Conservation (phyloP, 2,888 invertebrate genomes). For the Drosophila macrospina region DNA sequence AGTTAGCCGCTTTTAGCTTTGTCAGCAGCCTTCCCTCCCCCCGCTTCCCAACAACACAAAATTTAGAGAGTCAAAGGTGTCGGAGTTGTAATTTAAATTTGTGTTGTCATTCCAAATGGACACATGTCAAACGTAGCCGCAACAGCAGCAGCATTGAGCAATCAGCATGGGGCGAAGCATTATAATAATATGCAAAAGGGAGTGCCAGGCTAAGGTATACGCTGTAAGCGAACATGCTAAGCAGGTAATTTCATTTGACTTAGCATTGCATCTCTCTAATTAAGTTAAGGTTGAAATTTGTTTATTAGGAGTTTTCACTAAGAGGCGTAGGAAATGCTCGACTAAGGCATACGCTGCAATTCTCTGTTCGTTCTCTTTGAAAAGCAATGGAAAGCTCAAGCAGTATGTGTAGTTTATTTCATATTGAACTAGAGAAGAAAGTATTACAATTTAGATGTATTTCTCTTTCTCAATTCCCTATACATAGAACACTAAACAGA, state of each 20-base stretch:
- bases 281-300: neutral
- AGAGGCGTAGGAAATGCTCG: too few species aligned
- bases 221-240: neutral
- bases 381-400: too few species aligned
- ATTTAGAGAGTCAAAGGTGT: constrained; percentile 69
- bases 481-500: too few species aligned
- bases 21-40: constrained; percentile 2
- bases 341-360: too few species aligned
- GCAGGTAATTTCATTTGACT: neutral
- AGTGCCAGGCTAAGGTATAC: neutral
- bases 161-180: constrained; percentile 40
- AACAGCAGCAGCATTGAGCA: constrained; percentile 24
- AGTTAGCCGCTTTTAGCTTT: constrained; percentile 31
- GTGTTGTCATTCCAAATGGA: constrained; percentile 58
- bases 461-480: too few species aligned
- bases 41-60: constrained; percentile 12
- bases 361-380: too few species aligned
- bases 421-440: too few species aligned
- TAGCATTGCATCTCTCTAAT: neutral
- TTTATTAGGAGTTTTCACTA: too few species aligned
- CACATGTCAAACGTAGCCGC: constrained; percentile 45
- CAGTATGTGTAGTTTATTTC: too few species aligned
- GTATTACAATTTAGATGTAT: too few species aligned
- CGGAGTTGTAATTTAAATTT: constrained; percentile 53
- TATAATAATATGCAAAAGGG: constrained; percentile 15